Evolutionary conservation across 2,113 vertebrate species (phyloP).

Genomic region (Hippocampus comes): DNA sequence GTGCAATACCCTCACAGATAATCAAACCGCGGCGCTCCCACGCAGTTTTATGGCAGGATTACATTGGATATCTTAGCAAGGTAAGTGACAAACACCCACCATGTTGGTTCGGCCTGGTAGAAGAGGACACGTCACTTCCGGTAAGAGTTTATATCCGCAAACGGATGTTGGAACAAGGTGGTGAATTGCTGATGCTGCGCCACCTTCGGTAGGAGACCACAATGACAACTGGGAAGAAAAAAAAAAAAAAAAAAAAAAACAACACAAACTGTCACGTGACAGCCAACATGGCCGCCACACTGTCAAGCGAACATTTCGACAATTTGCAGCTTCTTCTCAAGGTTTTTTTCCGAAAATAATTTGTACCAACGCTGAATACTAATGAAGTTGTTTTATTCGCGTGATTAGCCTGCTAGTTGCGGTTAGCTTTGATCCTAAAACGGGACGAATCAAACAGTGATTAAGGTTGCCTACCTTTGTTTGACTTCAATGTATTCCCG

Average conservation of each 20-base stretch:
- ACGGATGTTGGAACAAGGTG: not conserved
- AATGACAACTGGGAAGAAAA: slow-evolving; percentile 23
- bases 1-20: accelerated
- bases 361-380: not conserved
- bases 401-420: not conserved
- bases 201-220: not conserved
- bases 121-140: slow-evolving; percentile 69
- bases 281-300: slow-evolving; percentile 61
- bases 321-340: slow-evolving; percentile 71
- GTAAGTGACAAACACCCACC: slow-evolving; percentile 72
- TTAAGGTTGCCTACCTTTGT: too few species aligned
- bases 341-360: slow-evolving; percentile 36
- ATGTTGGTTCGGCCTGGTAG: slow-evolving; percentile 72
- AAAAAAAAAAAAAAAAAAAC: not conserved
- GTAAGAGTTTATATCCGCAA: slow-evolving; percentile 35
- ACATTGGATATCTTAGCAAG: slow-evolving; percentile 29
- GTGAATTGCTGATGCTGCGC: not conserved
- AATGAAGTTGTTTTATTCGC: not conserved
- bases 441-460: too few species aligned
- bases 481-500: too few species aligned
- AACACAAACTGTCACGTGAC: slow-evolving; percentile 42
- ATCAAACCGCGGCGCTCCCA: accelerated
- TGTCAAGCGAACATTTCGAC: slow-evolving; percentile 58
- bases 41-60: slow-evolving; percentile 39
- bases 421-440: not conserved